Evolutionary conservation across 1,140 invertebrate genomes (phyloP), one percentile per base, ranked within the genome.

Genomic region (Carcinoscorpius rotundicauda): DNA sequence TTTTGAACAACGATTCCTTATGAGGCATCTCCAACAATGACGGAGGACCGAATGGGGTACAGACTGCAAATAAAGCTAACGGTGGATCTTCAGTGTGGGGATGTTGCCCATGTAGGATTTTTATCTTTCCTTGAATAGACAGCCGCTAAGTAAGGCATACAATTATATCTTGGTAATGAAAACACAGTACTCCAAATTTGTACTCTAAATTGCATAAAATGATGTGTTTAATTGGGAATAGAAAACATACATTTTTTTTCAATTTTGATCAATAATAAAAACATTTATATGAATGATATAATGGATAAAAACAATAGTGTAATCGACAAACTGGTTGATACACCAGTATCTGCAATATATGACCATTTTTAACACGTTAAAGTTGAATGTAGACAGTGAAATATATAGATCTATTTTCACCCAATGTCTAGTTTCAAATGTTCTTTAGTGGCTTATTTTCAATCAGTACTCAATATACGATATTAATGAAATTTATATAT

Each of bases 1-100:
- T 96, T 80, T 98, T 98, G 80, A 99, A 98, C 86, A 97, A 95
- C 64, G 95, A 89, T 80, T 98, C 71, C 66, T 82, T 78, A 60
- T 76, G 74, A 9, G 76, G 74, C 66, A 77, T 73, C 66, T 81
- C 79, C 8, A 79, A 70, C 5, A 81, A 71, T 5, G 82, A 81
- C n/a, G 84, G 78, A 3, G 96, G 96, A 0, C 97, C 97, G 75
- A 98, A 98, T 0, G 97, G 97, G 3, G 95, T 98, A 76, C 96
- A 98, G 59, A 98, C 87, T 51, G 95, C 95, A 76, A 98, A 98
- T 9, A 99, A 79, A 0, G 92, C 96, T 73, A 98, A 74, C 0
- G 92, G 91, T 4, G 91, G 90, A 65, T 95, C 91, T 75, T 97
- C 93, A 8, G 88, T 88, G 74, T 96, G 94, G 65, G 89, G 84